These are phyloP conservation scores for Heliconius congener DNA, from an alignment of 1,140 invertebrate genomes.

Conservation along the genomic window DNA sequence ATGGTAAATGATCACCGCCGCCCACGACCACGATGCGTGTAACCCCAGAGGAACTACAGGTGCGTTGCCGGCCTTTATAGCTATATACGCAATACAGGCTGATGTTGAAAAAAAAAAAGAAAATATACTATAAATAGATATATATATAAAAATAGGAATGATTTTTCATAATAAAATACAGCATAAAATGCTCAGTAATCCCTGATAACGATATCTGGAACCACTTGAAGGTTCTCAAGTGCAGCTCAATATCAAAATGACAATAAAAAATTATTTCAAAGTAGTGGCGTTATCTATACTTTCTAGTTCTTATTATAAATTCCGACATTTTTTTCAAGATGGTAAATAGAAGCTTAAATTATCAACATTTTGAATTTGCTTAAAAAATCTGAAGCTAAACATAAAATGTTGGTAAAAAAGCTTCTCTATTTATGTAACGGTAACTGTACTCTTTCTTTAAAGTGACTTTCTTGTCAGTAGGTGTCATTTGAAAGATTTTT, in stretches of 20 bases:
- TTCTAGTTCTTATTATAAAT: not conserved
- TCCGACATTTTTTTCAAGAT: not conserved
- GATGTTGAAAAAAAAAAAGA: too few relatives aligned
- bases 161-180: not conserved
- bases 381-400: not conserved
- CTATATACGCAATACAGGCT: too few relatives aligned
- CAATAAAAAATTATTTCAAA: not conserved
- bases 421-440: not conserved
- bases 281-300: not conserved
- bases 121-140: too few relatives aligned
- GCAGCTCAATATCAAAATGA: not conserved
- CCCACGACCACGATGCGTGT: too few relatives aligned
- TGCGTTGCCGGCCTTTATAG: too few relatives aligned
- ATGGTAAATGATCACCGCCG: too few relatives aligned
- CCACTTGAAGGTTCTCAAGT: constrained; percentile 6
- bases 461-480: not conserved
- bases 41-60: too few relatives aligned
- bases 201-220: not conserved
- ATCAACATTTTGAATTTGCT: not conserved
- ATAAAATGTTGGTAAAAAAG: not conserved
- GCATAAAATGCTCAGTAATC: constrained; percentile 8
- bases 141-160: not conserved
- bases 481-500: constrained; percentile 9
- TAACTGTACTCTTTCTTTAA: not conserved
- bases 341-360: too few relatives aligned